Percentiles rank a stretch among this genome's conserved stretches.
phyloP scores from a whole-genome alignment of 2,888 invertebrate species.

The Drosophila borborema region DNA sequence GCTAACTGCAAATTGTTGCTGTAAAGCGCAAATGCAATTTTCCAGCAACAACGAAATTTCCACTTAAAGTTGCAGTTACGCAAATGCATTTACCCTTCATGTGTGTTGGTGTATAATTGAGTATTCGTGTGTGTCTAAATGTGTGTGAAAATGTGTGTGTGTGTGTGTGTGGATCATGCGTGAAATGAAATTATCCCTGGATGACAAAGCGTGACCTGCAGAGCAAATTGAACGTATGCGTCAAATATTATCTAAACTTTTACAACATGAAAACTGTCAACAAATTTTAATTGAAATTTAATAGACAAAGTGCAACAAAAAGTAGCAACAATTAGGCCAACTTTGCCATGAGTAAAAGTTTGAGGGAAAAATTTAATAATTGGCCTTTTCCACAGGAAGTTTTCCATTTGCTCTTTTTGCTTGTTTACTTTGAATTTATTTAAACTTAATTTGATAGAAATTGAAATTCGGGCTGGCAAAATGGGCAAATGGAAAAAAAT shows the following conservation, averaged over 20 bases:
- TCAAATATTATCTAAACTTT: constrained; percentile 1
- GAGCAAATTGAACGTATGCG: constrained; percentile 12
- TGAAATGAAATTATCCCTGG: constrained; percentile 13
- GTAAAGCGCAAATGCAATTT: constrained; percentile 56
- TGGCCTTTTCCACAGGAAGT: constrained; percentile 23
- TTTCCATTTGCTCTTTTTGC: constrained; percentile 23
- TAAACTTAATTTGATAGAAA: constrained; percentile 49
- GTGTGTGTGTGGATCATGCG: constrained; percentile 11
- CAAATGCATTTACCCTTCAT: constrained; percentile 53
- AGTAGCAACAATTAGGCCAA: constrained; percentile 10
- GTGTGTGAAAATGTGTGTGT: neutral
- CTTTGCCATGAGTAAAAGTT: constrained; percentile 52
- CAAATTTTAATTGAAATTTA: constrained; percentile 10
- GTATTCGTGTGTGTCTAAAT: neutral
- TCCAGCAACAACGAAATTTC: constrained; percentile 26
- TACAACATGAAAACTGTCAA: neutral
- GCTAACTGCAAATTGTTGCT: constrained; percentile 49
- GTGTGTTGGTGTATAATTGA: constrained; percentile 13
- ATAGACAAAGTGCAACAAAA: constrained; percentile 10
- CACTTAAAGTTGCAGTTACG: constrained; percentile 52
- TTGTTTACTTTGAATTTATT: constrained; percentile 44
- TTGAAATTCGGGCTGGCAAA: constrained; percentile 33
- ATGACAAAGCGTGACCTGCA: constrained; percentile 17
- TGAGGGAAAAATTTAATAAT: constrained; percentile 41
- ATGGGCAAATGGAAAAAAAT: constrained; percentile 7